phyloP scores from a whole-genome alignment of 2,113 vertebrate genomes.

The Planiliza haematocheilus region DNA sequence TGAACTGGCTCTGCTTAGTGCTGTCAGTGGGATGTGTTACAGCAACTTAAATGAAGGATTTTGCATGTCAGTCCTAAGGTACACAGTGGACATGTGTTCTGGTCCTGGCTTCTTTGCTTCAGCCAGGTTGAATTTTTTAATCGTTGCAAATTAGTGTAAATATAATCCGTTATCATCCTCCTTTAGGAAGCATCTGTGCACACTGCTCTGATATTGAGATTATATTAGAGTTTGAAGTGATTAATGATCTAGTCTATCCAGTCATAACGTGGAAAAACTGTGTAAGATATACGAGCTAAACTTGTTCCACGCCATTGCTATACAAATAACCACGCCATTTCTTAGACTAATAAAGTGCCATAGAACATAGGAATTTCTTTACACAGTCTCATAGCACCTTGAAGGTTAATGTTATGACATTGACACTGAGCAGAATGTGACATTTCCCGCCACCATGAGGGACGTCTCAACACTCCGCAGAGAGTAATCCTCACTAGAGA shows the following conservation, averaged over 20 bases:
- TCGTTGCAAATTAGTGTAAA: too few species aligned
- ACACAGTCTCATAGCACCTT: slow-evolving; percentile 25
- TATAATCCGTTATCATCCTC: too few species aligned
- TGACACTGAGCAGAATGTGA: slow-evolving; percentile 70
- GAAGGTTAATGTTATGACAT: slow-evolving; percentile 58
- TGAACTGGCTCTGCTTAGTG: slow-evolving; percentile 2
- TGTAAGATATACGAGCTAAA: too few species aligned
- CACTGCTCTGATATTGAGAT: too few species aligned
- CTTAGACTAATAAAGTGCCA: slow-evolving; percentile 1
- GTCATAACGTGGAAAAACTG: too few species aligned
- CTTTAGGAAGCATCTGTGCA: too few species aligned
- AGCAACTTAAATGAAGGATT: neutral
- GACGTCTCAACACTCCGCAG: slow-evolving; percentile 46
- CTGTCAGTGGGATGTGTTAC: slow-evolving; percentile 3
- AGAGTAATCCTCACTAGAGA: slow-evolving; percentile 53
- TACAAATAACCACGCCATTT: neutral
- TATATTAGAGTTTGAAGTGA: too few species aligned
- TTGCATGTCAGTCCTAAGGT: neutral
- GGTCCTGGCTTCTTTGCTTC: neutral
- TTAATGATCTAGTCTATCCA: too few species aligned
- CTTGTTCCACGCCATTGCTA: too few species aligned
- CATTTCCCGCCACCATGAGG: slow-evolving; percentile 56
- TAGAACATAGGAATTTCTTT: neutral
- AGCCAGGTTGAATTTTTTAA: too few species aligned
- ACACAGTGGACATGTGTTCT: neutral